Base-by-base conservation (phyloP, 1,140 invertebrate genomes). In the Drosophila mauritiana region DNA sequence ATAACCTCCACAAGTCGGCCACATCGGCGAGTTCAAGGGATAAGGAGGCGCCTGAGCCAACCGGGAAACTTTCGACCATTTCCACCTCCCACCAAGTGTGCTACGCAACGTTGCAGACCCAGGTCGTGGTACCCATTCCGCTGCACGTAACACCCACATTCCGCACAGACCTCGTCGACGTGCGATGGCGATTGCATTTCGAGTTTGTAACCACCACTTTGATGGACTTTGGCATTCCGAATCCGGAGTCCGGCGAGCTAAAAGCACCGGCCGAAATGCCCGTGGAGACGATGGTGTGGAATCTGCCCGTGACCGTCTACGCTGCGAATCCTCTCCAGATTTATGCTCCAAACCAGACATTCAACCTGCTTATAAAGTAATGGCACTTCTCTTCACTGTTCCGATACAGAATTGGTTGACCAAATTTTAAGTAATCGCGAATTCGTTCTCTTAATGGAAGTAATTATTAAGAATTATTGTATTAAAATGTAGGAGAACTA, bases 261-360 rank as follows among this genome's bases (percentile, higher is more conserved):
- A 96, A 96, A 82, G 97, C 97, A 17, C 97, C 98, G 0, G 93
- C 95, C 6, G 95, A 95, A 67, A 92, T 99, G 13, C 95, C 97
- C 20, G 98, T 99, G 56, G 98, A 99, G 93, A 99, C 98, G 10
- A 99, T 99, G 97, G 96, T 98, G 2, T 99, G 98, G 98, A 97
- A 99, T 93, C 93, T 99, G 27, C 98, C 98, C 4, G 96, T 99
- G 45, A 97, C 96, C 85, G 95, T 99, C 49, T 97, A 97, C 93
- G 97, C 98, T 0, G 97, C 98, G 3, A 95, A 97, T 72, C 97
- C 98, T 0, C 93, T 96, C 53, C 96, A 97, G 89, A 95, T 97
- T 3, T 92, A 91, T 65, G 79, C 85, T 4, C 91, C 91, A 4
- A 91, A 77, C 46, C 90, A 91, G 54, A 80, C 78, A 0, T 84